Conservation (phyloP, 2,113 vertebrate genomes). For the Maylandia zebra region DNA sequence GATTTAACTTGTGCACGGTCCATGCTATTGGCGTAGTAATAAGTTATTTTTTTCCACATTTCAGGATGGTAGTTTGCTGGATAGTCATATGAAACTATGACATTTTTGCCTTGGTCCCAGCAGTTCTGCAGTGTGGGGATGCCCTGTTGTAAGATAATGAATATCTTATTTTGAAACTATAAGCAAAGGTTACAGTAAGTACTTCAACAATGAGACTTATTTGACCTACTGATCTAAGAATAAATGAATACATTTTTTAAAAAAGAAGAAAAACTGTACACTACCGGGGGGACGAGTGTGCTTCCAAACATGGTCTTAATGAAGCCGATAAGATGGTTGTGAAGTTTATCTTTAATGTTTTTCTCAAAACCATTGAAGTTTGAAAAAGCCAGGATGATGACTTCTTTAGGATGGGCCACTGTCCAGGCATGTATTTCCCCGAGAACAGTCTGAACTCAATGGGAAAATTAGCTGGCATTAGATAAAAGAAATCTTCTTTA, state of each 20-base stretch:
- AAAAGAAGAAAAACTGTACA: neutral
- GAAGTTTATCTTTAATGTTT: neutral
- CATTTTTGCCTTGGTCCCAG: constrained; percentile 27
- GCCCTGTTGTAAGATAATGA: neutral
- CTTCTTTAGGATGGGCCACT: constrained; percentile 34
- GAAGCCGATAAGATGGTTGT: constrained; percentile 30
- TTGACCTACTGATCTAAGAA: neutral
- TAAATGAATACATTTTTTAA: no score
- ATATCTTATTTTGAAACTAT: neutral
- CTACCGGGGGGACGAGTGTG: constrained; percentile 5
- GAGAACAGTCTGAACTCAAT: constrained; percentile 35
- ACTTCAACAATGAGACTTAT: neutral
- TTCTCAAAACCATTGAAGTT: constrained; percentile 34
- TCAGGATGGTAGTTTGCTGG: neutral
- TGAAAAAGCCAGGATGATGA: constrained; percentile 48
- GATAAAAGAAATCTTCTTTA: neutral
- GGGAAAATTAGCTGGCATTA: neutral
- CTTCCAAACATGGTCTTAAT: constrained; percentile 31
- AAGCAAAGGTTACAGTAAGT: neutral
- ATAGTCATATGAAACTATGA: constrained; percentile 51
- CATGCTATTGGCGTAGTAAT: constrained; percentile 43
- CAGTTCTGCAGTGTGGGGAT: constrained; percentile 11
- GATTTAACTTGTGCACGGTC: neutral
- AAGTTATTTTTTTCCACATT: constrained; percentile 22
- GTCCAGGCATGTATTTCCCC: constrained; percentile 23